Evolutionary conservation across 1,140 invertebrate genomes (phyloP).

Genomic region (Orussus abietinus): DNA sequence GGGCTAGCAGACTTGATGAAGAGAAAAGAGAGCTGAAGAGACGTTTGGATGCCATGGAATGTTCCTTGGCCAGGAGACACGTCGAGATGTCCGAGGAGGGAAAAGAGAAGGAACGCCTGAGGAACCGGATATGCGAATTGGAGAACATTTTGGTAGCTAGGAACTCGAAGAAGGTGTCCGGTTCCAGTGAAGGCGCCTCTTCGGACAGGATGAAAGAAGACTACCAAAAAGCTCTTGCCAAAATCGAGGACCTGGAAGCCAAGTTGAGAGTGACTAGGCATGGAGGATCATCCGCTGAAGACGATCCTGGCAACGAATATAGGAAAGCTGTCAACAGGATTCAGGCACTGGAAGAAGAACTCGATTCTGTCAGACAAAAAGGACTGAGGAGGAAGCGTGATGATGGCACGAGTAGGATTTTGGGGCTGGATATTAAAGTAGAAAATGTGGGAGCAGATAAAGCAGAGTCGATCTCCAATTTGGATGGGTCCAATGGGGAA

Average conservation of each 20-base stretch:
- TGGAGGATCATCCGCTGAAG: constrained; percentile 6
- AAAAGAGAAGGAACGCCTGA: neutral
- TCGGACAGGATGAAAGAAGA: neutral
- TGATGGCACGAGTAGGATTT: neutral
- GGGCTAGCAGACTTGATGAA: neutral
- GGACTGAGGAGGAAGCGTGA: neutral
- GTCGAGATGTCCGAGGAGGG: neutral
- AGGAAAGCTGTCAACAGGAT: constrained; percentile 19
- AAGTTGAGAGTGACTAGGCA: neutral
- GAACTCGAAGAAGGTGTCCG: neutral
- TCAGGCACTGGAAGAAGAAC: constrained; percentile 15
- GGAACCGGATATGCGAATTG: neutral
- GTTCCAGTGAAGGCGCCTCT: neutral
- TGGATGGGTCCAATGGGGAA: constrained; percentile 5
- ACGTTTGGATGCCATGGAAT: neutral
- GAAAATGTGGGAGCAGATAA: neutral
- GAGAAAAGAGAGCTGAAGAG: neutral
- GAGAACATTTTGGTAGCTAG: neutral
- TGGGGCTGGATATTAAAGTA: neutral
- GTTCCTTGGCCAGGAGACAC: neutral
- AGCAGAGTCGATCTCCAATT: neutral
- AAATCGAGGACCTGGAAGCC: constrained; percentile 6
- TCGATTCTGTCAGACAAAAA: constrained; percentile 4
- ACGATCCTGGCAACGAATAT: constrained; percentile 14
- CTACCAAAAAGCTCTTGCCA: constrained; percentile 3